phyloP scores from a whole-genome alignment of 1,140 invertebrate species.

The Antheraea pernyi region DNA sequence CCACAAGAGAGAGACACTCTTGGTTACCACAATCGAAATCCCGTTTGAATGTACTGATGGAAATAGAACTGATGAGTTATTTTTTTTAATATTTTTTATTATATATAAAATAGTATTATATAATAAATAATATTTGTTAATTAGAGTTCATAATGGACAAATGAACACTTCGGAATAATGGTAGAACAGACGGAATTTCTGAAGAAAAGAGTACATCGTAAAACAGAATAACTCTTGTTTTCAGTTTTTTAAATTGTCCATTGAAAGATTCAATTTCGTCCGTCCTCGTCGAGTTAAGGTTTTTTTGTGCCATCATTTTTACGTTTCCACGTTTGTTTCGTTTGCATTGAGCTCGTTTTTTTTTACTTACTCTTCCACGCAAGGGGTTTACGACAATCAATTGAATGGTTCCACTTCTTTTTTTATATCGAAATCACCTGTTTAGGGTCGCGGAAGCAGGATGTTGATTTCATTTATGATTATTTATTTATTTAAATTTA shows the following conservation, averaged over 20 bases:
- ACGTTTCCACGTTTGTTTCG: conserved; percentile 18
- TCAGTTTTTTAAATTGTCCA: conserved; percentile 9
- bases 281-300: conserved; percentile 26
- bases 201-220: too few relatives aligned
- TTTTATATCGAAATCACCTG: conserved; percentile 52
- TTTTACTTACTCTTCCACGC: conserved; percentile 1
- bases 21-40: too few relatives aligned
- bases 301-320: conserved; percentile 26
- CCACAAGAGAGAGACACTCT: too few relatives aligned
- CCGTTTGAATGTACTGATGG: too few relatives aligned
- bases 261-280: conserved; percentile 34
- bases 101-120: too few relatives aligned
- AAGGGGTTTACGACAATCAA: conserved; percentile 56
- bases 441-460: conserved; percentile 54
- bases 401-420: conserved; percentile 48
- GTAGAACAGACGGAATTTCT: too few relatives aligned
- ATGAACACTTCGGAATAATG: too few relatives aligned
- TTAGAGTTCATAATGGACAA: too few relatives aligned
- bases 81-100: too few relatives aligned
- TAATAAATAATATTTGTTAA: too few relatives aligned
- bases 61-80: too few relatives aligned
- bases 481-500: conserved; percentile 14
- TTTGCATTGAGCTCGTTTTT: conserved; percentile 27
- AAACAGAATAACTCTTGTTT: not conserved
- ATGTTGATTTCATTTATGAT: conserved; percentile 42